These are phyloP conservation scores for Onychomys torridus DNA, from an alignment of 2,797 vertebrate genomes.

Conservation along the genomic window DNA sequence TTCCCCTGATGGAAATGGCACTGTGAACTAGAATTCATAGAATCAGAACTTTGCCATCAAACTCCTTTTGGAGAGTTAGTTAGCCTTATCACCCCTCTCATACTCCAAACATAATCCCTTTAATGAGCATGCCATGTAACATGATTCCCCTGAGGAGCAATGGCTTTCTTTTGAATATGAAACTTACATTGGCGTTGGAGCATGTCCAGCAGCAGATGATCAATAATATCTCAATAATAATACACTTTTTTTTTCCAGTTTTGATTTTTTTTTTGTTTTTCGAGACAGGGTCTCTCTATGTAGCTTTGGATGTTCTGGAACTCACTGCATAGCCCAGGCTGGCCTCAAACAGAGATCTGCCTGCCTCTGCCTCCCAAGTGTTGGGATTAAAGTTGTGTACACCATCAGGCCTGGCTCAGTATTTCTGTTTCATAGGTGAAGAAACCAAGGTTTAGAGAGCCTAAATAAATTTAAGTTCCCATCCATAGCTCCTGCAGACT, in stretches of 20 bases:
- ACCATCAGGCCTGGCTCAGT: not conserved
- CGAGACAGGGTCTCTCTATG: not conserved
- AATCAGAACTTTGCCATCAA: constrained; percentile 37
- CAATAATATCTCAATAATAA: not conserved
- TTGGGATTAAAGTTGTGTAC: not conserved
- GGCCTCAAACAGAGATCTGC: not conserved
- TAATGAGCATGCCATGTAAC: not conserved
- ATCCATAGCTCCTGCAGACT: not conserved
- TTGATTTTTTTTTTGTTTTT: not conserved
- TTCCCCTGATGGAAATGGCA: constrained; percentile 23
- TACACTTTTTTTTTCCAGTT: not conserved
- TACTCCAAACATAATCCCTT: constrained; percentile 58
- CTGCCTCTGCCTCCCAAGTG: not conserved
- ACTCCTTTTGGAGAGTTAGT: constrained; percentile 5
- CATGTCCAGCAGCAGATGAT: not conserved
- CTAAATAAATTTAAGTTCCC: constrained; percentile 17
- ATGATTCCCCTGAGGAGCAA: constrained; percentile 49
- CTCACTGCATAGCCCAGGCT: not conserved
- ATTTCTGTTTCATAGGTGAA: constrained; percentile 32
- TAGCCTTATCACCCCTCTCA: constrained; percentile 33
- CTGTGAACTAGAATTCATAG: constrained; percentile 36
- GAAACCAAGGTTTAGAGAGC: constrained; percentile 19
- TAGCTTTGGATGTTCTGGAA: not conserved
- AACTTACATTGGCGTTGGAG: not conserved
- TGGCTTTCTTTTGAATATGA: constrained; percentile 37